Base-by-base conservation (phyloP, 2,797 vertebrate species). In the Falco concolor region DNA sequence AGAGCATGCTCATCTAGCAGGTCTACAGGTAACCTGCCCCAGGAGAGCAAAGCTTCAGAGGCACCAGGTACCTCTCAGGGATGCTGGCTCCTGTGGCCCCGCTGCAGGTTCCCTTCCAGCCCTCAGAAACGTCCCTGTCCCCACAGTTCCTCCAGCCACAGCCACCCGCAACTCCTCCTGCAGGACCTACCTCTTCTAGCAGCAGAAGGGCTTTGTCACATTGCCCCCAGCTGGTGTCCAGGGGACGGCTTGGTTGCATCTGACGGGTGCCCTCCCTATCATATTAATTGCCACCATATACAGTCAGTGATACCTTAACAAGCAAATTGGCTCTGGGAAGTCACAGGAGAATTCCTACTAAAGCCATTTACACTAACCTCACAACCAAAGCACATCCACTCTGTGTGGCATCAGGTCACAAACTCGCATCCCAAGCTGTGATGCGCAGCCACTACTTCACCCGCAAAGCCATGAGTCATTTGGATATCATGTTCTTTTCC, bases 381-480 rank as follows among this genome's bases (percentile, higher is more conserved):
- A 81, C 65, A 78, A 32, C 21, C 17, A 34, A 40, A 68, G 76
- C 6, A 12, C 53, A 42, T 32, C 25, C 24, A 19, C 5, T 47
- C 11, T 0, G 0, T 10, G 57, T 54, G 56, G 45, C 49, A 64
- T 21, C 0, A 0, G 40, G 82, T n/a, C 93, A 85, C 93, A 92
- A 94, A 87, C 56, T 22, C 64, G 68, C 34, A 90, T 84, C 60
- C 80, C 44, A 77, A 68, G 30, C 75, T 80, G 8, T 34, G 53
- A 78, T 53, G 36, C 0, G 3, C 25, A 74, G 67, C 36, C 72
- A 53, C 76, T 88, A 5, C 80, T 90, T 93, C 93, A 79, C 70
- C 47, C 59, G 49, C 80, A 74, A 90, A 93, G 82, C 60, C 23
- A 17, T 78, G 76, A 94, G 54, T 94, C 94, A 91, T 76, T 76